Evolutionary conservation across 2,888 invertebrate species (phyloP), one percentile per base, ranked within the genome.

Genomic region (Aspidiotus rigidus): DNA sequence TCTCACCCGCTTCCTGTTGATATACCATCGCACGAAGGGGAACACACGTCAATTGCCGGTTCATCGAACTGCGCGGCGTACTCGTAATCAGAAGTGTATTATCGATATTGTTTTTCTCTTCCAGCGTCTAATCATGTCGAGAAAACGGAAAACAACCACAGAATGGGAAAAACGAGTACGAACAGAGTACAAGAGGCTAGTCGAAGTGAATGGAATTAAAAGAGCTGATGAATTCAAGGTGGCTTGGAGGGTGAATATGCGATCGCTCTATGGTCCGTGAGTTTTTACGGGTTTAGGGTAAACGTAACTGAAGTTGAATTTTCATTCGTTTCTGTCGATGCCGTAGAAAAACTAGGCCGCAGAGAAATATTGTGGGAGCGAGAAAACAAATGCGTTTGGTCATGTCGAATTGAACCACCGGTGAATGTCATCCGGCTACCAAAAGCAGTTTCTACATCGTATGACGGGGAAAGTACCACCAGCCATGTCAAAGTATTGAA

Each of bases 91-190:
- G 28, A 28, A 28, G 28, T 28, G 28, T 28, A 28, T 28, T 28
- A 28, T 28, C 28, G 28, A 5, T 28, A 28, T 28, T 28, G 28
- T 28, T 28, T 28, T 28, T 28, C 11, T 49, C 10, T n/a, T 49
- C 6, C 49, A 11, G 16, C 39, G 9, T 28, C 13, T 28, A 6
- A 39, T 28, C 7, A 63, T 63, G 63, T 13, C 63, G 13, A 53
- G 15, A 13, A 63, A 63, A 49, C 49, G 13, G 63, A 44, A 53
- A 6, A 53, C 86, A 44, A 83, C 85, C 13, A 83, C 83, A 74
- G 92, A 95, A 82, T 94, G 93, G 94, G 92, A 89, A 76, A 90
- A 90, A 76, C 84, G 92, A 42, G 93, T 95, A 10, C 90, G 90
- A 78, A 86, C 89, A 40, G 95, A 96, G 78, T 94, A 93, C 75